phyloP scores from a whole-genome alignment of 2,797 vertebrate species.

The Gymnoscopelus microlampas region DNA sequence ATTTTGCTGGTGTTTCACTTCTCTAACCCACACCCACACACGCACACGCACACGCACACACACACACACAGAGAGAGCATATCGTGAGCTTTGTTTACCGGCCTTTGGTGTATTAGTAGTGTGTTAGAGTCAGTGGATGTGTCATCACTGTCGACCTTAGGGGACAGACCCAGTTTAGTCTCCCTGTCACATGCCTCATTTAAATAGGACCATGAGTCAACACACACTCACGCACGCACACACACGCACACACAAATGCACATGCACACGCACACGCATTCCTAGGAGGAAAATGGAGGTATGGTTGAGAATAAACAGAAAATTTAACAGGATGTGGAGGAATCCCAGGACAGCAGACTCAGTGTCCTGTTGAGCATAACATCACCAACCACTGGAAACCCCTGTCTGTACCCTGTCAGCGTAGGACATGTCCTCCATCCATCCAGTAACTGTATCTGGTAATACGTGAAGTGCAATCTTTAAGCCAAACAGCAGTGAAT shows the following conservation, averaged over 20 bases:
- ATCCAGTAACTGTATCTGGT: too few relatives aligned
- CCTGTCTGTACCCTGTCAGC: too few relatives aligned
- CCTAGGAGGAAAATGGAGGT: background rate
- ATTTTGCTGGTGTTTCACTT: background rate
- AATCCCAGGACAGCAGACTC: too few relatives aligned
- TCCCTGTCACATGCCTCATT: constrained; percentile 26
- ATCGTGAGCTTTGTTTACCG: constrained; percentile 18
- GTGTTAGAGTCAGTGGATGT: constrained; percentile 39
- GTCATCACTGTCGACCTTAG: constrained; percentile 24
- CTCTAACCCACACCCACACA: background rate
- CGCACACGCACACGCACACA: background rate
- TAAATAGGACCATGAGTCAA: constrained; percentile 28
- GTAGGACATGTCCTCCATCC: too few relatives aligned
- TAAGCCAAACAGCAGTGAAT: too few relatives aligned
- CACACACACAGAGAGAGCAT: too few relatives aligned
- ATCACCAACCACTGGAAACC: too few relatives aligned
- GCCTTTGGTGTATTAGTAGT: background rate
- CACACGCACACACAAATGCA: background rate
- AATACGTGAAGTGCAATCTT: too few relatives aligned
- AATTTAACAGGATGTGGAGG: too few relatives aligned
- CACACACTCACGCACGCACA: constrained; percentile 18
- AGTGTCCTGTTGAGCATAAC: too few relatives aligned
- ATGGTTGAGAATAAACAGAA: too few relatives aligned
- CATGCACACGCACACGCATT: background rate
- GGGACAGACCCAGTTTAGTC: constrained; percentile 29